Evolutionary conservation across 2,888 invertebrate species (phyloP).

Genomic region (Hermodice carunculata): DNA sequence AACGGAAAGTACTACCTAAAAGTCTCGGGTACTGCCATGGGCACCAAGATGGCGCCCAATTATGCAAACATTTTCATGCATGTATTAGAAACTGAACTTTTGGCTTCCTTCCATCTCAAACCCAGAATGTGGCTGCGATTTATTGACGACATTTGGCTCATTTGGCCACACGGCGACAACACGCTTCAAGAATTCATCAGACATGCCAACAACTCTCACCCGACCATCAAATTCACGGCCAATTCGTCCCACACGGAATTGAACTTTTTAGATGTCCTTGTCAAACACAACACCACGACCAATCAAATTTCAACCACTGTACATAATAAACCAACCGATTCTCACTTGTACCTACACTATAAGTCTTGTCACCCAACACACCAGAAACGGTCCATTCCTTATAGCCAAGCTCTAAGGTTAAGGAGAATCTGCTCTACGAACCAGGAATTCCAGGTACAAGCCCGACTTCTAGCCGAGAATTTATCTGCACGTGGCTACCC

Average conservation of each 20-base stretch:
- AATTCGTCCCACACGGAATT: not conserved
- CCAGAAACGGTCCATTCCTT: not conserved
- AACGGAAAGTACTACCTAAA: not conserved
- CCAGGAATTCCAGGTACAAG: not conserved
- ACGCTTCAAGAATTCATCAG: not conserved
- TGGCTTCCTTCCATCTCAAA: not conserved
- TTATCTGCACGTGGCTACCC: too few relatives aligned
- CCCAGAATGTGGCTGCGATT: not conserved
- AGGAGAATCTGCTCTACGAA: not conserved
- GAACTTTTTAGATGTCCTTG: not conserved
- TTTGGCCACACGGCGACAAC: not conserved
- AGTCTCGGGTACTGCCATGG: not conserved
- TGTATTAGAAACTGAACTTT: not conserved
- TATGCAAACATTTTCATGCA: slow-evolving; percentile 5
- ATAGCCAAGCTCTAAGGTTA: not conserved
- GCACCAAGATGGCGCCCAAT: not conserved
- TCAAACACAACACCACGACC: not conserved
- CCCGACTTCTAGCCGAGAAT: too few relatives aligned
- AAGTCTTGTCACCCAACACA: not conserved
- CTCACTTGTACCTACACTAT: not conserved
- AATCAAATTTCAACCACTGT: not conserved
- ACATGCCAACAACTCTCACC: not conserved
- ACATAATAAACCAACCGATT: not conserved
- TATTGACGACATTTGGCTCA: not conserved
- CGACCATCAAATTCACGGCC: slow-evolving; percentile 4